Evolutionary conservation across 2,888 invertebrate species (phyloP).

Genomic region (Beris chalybata): DNA sequence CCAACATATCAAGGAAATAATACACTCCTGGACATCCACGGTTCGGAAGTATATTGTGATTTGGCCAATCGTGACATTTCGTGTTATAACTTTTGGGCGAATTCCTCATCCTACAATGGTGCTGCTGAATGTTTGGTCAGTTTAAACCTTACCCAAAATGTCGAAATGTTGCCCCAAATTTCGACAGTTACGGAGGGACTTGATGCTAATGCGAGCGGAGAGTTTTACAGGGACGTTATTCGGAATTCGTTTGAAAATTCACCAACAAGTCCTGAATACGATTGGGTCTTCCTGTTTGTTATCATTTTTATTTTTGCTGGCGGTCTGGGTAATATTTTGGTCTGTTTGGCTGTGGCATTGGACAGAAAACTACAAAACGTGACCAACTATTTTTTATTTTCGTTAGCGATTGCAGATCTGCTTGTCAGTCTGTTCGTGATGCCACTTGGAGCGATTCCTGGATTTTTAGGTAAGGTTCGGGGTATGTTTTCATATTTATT

Average conservation of each 20-base stretch:
- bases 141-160: no score
- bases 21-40: no score
- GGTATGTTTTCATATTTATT: no score
- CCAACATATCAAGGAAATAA: no score
- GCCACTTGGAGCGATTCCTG: constrained; percentile 93
- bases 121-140: no score
- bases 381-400: constrained; percentile 93
- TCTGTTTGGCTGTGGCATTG: constrained; percentile 88
- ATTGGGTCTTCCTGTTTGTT: constrained; percentile 84
- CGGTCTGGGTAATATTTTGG: constrained; percentile 87
- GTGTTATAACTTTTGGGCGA: no score
- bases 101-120: no score
- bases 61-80: no score
- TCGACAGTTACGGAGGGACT: neutral
- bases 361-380: constrained; percentile 91
- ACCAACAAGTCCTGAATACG: constrained; percentile 55
- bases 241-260: neutral
- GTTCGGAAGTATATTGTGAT: no score
- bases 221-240: constrained; percentile 7
- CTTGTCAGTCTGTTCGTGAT: constrained; percentile 92
- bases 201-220: neutral
- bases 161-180: no score
- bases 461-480: constrained; percentile 79
- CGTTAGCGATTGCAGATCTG: constrained; percentile 90
- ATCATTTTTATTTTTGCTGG: constrained; percentile 85